phyloP scores from a whole-genome alignment of 2,113 vertebrate genomes.

The Carollia perspicillata region DNA sequence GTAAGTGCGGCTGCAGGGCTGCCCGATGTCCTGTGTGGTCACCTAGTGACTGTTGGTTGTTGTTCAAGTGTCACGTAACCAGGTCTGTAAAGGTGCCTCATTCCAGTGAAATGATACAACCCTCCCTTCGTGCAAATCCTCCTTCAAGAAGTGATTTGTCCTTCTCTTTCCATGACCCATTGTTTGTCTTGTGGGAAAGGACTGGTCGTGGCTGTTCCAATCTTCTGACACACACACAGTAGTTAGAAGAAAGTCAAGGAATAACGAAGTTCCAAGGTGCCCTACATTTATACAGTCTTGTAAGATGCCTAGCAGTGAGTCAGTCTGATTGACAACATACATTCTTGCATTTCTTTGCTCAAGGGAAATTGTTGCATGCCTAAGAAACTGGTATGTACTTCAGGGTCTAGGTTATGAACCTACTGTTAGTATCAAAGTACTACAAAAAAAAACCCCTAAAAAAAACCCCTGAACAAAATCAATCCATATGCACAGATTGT shows the following conservation, averaged over 20 bases:
- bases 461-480: background rate
- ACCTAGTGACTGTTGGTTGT: background rate
- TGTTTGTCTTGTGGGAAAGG: background rate
- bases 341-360: background rate
- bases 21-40: rapidly evolving
- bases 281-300: background rate
- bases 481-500: too few relatives aligned
- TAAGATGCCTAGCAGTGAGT: background rate
- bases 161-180: background rate
- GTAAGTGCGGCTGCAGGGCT: background rate
- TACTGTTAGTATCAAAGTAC: background rate
- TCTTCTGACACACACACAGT: background rate
- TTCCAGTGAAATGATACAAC: background rate
- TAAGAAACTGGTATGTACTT: background rate
- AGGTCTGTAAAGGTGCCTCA: background rate
- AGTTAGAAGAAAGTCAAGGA: background rate
- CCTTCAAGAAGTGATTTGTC: background rate
- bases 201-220: background rate
- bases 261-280: background rate
- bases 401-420: background rate
- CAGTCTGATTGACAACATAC: background rate
- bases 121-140: background rate
- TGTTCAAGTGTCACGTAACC: background rate
- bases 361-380: background rate
- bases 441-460: background rate